Base-by-base conservation (phyloP, 2,113 vertebrate genomes). In the Pyxicephalus adspersus region DNA sequence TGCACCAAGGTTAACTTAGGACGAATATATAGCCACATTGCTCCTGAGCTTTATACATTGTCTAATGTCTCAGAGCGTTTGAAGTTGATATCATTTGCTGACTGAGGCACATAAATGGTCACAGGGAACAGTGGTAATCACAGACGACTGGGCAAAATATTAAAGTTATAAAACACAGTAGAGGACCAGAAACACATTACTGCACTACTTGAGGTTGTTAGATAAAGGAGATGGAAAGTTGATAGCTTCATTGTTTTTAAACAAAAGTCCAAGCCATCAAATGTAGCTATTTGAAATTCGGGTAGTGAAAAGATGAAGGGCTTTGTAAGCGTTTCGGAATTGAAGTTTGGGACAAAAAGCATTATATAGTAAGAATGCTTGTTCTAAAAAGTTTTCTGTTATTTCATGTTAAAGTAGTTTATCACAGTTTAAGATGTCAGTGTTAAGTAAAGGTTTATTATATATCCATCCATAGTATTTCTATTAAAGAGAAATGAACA, bases 161-260 rank as follows among this genome's bases (percentile, higher is more conserved):
- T 61, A 75, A 60, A 61, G 72, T 75, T 23, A 61, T 61, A 61
- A 57, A 60, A 61, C 31, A 75, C 15, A 19, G 9, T 54, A 4
- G 29, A 74, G 28, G 23, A 23, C 31, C 55, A 61, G 57, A 22
- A 26, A 26, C 70, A 73, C 70, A 22, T 73, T 73, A 73, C 31
- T 58, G 50, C 31, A 73, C 52, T 31, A 54, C 52, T 75, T 45
- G 31, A 61, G 55, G 55, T 45, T 75, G 19, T 75, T 75, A 61
- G 22, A 61, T 61, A 45, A 26, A 4, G 19, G 25, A 45, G 72
- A 61, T 50, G 72, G 57, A 60, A 75, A 63, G 34, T 74, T 60
- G 34, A 72, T 72, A 38, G 71, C 20, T 74, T 60, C 57, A 75
- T 4, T 22, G n/a, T 58, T 60, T 58, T 73, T 57, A 73, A 11